These are phyloP conservation scores for Sisor rabdophorus DNA, from an alignment of 2,113 vertebrate species.

Conservation along the genomic window DNA sequence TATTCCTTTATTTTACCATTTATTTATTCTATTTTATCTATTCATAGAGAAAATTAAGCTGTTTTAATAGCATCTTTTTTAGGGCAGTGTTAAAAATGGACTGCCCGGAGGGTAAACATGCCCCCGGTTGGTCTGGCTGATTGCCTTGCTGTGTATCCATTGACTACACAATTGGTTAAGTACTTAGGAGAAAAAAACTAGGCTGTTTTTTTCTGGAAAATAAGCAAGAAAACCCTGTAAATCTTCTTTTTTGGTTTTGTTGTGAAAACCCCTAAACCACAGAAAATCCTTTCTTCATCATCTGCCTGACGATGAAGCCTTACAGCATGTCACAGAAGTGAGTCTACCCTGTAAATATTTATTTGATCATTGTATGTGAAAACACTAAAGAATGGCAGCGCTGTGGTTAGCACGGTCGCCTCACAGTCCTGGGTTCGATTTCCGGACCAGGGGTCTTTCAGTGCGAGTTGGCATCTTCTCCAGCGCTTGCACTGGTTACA, in stretches of 20 bases:
- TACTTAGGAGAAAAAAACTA: not conserved
- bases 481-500: too few relatives aligned
- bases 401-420: too few relatives aligned
- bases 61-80: not conserved
- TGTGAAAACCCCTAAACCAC: not conserved
- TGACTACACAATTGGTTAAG: not conserved
- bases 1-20: not conserved
- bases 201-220: too few relatives aligned
- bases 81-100: not conserved
- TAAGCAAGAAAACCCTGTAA: not conserved
- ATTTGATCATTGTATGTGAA: too few relatives aligned
- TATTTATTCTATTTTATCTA: too few relatives aligned
- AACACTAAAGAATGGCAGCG: too few relatives aligned
- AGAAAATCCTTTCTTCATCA: conserved; percentile 14
- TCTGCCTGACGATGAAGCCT: conserved; percentile 16
- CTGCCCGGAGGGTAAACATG: not conserved
- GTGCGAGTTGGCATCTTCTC: too few relatives aligned
- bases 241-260: not conserved
- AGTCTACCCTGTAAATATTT: too few relatives aligned
- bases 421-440: too few relatives aligned
- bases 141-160: not conserved
- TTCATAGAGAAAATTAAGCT: too few relatives aligned
- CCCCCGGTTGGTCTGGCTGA: not conserved
- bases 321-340: too few relatives aligned
- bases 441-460: too few relatives aligned